phyloP scores from a whole-genome alignment of 2,113 vertebrate species.

The Dolichotis patagonum region DNA sequence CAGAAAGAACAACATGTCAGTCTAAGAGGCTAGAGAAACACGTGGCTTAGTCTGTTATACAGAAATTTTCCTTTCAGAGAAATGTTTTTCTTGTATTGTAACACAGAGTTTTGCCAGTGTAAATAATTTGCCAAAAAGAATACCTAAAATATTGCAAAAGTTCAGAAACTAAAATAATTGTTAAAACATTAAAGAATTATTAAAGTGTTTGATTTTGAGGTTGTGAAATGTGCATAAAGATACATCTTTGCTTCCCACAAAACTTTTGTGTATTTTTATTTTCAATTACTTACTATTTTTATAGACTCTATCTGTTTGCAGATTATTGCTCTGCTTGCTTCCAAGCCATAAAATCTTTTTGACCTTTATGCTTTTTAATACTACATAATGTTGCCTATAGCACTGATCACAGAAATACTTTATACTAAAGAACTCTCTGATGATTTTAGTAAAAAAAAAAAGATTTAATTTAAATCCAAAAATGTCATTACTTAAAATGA shows the following conservation, averaged over 20 bases:
- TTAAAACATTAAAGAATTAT: neutral
- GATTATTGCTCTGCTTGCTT: neutral
- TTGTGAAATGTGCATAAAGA: neutral
- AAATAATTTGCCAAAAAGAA: neutral
- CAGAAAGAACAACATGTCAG: neutral
- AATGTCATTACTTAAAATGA: neutral
- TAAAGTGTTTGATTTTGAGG: neutral
- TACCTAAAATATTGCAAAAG: neutral
- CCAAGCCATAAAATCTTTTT: neutral
- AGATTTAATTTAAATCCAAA: neutral
- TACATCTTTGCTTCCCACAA: neutral
- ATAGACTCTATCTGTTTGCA: neutral
- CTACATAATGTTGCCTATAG: neutral
- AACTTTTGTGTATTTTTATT: neutral
- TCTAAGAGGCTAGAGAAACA: neutral
- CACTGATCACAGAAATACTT: neutral
- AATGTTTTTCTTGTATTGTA: neutral
- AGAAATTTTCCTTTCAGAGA: neutral
- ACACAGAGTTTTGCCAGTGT: neutral
- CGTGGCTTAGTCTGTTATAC: neutral
- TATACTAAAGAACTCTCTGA: neutral
- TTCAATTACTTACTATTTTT: neutral
- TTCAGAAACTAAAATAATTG: neutral
- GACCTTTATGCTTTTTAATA: neutral
- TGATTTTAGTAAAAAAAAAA: neutral